Evolutionary conservation across 2,797 vertebrate genomes (phyloP).

Genomic region (Apogon hyalosoma): DNA sequence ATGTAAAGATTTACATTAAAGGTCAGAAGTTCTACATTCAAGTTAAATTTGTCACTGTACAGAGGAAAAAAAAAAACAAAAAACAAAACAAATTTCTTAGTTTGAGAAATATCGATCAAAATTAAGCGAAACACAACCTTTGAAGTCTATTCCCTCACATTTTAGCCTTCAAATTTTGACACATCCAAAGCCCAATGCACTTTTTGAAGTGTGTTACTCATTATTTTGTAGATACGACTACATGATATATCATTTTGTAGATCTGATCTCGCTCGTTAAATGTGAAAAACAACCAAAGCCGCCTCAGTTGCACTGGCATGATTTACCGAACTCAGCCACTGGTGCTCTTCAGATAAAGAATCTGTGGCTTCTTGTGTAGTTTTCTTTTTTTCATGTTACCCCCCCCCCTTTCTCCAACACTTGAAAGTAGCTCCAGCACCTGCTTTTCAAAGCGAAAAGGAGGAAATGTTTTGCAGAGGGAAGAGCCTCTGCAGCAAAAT

Average conservation of each 20-base stretch:
- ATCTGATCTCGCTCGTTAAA: slow-evolving; percentile 43
- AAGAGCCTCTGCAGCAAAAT: slow-evolving; percentile 75
- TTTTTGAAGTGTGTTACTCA: slow-evolving; percentile 10
- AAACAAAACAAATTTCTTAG: neutral
- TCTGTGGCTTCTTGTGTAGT: slow-evolving; percentile 17
- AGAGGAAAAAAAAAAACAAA: too few species aligned
- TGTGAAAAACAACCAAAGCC: slow-evolving; percentile 15
- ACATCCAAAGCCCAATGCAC: slow-evolving; percentile 6
- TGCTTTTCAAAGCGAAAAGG: slow-evolving; percentile 62
- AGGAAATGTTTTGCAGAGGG: slow-evolving; percentile 67
- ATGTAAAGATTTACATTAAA: too few species aligned
- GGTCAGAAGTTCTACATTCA: neutral
- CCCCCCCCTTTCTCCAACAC: neutral
- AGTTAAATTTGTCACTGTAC: too few species aligned
- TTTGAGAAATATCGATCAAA: slow-evolving; percentile 7
- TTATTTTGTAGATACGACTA: slow-evolving; percentile 25
- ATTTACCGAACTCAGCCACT: slow-evolving; percentile 19
- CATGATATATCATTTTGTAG: slow-evolving; percentile 17
- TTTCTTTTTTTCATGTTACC: neutral
- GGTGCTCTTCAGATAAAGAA: slow-evolving; percentile 34
- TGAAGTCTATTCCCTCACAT: neutral
- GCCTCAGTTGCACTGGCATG: slow-evolving; percentile 18
- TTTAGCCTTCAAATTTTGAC: slow-evolving; percentile 5
- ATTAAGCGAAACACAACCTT: neutral
- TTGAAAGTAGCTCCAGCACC: slow-evolving; percentile 50